phyloP scores from a whole-genome alignment of 2,888 invertebrate species.

The Lottia gigantea region DNA sequence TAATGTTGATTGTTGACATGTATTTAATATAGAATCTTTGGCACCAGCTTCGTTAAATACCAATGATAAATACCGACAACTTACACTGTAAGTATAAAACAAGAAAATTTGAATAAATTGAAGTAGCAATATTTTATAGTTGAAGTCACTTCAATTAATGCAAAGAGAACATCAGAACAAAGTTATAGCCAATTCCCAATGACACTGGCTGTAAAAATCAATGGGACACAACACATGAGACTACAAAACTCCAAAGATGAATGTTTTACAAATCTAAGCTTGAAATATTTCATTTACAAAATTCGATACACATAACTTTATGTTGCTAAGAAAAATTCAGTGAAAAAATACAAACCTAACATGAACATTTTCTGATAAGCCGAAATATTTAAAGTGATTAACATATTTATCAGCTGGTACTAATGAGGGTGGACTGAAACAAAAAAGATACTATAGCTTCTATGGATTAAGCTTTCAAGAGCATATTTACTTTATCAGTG shows the following conservation, averaged over 20 bases:
- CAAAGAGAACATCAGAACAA: no score
- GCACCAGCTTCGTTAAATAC: slow-evolving; percentile 40
- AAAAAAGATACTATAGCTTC: not conserved
- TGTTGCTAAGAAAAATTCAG: no score
- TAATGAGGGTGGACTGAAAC: slow-evolving; percentile 27
- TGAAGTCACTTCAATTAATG: no score
- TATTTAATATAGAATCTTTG: slow-evolving; percentile 28
- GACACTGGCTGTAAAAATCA: no score
- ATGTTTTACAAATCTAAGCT: no score
- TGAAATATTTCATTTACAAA: no score
- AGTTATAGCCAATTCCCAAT: no score
- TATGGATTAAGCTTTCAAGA: not conserved
- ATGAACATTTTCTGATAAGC: slow-evolving; percentile 38
- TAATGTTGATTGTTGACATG: slow-evolving; percentile 25
- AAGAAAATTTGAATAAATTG: not conserved
- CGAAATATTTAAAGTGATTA: slow-evolving; percentile 42
- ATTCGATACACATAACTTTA: no score
- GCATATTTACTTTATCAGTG: not conserved
- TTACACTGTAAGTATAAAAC: slow-evolving; percentile 38
- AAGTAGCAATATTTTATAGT: no score
- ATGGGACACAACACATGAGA: no score
- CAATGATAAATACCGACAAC: slow-evolving; percentile 54
- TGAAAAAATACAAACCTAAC: slow-evolving; percentile 30
- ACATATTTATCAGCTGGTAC: slow-evolving; percentile 26
- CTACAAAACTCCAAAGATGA: no score